Base-by-base conservation (phyloP, 2,888 invertebrate species). In the Magallana nippona region DNA sequence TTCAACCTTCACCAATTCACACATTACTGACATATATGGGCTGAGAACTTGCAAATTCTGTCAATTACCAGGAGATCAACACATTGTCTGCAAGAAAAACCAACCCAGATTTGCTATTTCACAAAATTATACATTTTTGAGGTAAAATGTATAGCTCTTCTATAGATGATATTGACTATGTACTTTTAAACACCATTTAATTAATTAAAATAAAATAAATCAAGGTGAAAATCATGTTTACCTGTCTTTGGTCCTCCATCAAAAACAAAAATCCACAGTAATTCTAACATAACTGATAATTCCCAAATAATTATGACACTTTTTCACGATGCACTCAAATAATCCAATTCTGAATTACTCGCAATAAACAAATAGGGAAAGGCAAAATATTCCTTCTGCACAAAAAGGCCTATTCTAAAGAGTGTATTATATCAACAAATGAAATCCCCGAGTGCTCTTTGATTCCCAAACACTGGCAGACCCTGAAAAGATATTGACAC, bases 401-500 rank as follows among this genome's bases (percentile, higher is more conserved):
- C 71, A 71, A 71, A 71, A 71, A 71, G 71, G 71, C 71, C 71
- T 71, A 71, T 71, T 71, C 17, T 27, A 22, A 27, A 71, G 71
- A 27, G 15, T 71, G 71, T 71, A 71, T 71, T 71, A 71, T 71
- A 71, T 71, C 71, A 71, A 71, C 27, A 71, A 71, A 71, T 71
- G 71, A 71, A 71, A 71, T 22, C 71, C 71, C 71, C 15, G 71
- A 71, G 71, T 27, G 71, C 71, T 71, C 27, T 71, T 71, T 27
- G 71, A 71, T 27, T 71, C 32, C 32, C 11, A 32, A 71, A 71
- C 71, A 71, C 71, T 2, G 27, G 71, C 22, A 27, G 32, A 71
- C 71, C 71, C 22, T 71, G 71, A 71, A 71, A 27, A 71, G 71
- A 71, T 71, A 71, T 71, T 71, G 22, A 71, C 71, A 71, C 27